These are phyloP conservation scores for Amaurobius ferox DNA, from an alignment of 2,888 invertebrate species.

Conservation along the genomic window DNA sequence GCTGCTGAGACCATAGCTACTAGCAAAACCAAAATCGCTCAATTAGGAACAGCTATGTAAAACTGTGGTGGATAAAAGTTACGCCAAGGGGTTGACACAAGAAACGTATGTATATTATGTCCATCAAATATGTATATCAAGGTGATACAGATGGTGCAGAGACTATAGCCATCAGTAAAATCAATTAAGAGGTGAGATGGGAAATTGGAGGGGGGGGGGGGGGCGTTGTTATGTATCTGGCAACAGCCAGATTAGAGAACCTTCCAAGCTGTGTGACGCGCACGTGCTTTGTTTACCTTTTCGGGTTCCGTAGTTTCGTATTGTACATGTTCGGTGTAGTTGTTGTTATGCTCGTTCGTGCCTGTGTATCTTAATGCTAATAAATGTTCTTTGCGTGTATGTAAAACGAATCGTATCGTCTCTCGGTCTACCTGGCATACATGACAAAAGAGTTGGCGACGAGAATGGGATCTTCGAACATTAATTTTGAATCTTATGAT, in stretches of 20 bases:
- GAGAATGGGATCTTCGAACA: constrained; percentile 44
- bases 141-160: no score
- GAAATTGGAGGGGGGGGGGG: no score
- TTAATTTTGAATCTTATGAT: constrained; percentile 48
- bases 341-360: constrained; percentile 44
- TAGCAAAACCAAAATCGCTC: no score
- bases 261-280: constrained; percentile 45
- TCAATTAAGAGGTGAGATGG: no score
- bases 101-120: no score
- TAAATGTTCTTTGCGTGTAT: constrained; percentile 51
- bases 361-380: constrained; percentile 39
- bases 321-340: constrained; percentile 44
- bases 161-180: no score
- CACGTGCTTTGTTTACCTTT: no score
- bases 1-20: no score
- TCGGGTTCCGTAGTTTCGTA: constrained; percentile 26
- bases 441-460: constrained; percentile 52
- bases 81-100: no score
- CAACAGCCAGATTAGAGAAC: constrained; percentile 38
- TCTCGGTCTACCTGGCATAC: constrained; percentile 52
- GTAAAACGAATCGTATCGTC: constrained; percentile 52
- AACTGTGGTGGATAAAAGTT: no score
- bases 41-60: no score
- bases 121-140: no score
- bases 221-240: constrained; percentile 44